Evolutionary conservation across 2,113 vertebrate species (phyloP).

Genomic region (Sorex fumeus): DNA sequence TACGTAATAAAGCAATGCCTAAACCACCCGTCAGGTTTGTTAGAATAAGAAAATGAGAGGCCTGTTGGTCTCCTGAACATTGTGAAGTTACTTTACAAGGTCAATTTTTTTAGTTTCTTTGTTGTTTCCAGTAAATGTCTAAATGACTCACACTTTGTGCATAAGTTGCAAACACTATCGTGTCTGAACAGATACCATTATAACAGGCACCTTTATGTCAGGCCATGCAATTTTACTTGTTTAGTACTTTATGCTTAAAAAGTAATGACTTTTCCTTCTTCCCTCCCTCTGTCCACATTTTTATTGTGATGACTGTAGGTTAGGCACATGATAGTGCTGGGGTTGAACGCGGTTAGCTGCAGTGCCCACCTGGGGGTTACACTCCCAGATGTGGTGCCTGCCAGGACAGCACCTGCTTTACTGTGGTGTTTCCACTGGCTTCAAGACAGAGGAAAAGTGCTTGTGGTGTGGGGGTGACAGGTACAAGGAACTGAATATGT

Average conservation of each 20-base stretch:
- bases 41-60: not conserved
- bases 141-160: slow-evolving; percentile 30
- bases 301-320: too few species aligned
- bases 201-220: slow-evolving; percentile 11
- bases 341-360: too few species aligned
- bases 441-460: too few species aligned
- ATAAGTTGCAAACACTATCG: slow-evolving; percentile 18
- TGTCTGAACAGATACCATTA: slow-evolving; percentile 3
- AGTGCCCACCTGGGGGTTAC: too few species aligned
- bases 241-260: slow-evolving; percentile 7
- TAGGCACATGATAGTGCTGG: too few species aligned
- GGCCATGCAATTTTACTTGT: not conserved
- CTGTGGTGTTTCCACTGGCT: too few species aligned
- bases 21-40: not conserved
- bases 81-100: slow-evolving; percentile 30
- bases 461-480: too few species aligned
- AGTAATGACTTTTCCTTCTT: not conserved
- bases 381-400: too few species aligned
- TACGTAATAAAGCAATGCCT: not conserved
- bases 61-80: not conserved
- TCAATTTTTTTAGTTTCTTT: slow-evolving; percentile 28
- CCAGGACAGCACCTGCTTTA: too few species aligned
- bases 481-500: too few species aligned
- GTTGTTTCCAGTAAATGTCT: slow-evolving; percentile 46
- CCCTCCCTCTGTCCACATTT: too few species aligned